Conservation (phyloP, 1,140 invertebrate species). For the Rhizoglyphus robini region DNA sequence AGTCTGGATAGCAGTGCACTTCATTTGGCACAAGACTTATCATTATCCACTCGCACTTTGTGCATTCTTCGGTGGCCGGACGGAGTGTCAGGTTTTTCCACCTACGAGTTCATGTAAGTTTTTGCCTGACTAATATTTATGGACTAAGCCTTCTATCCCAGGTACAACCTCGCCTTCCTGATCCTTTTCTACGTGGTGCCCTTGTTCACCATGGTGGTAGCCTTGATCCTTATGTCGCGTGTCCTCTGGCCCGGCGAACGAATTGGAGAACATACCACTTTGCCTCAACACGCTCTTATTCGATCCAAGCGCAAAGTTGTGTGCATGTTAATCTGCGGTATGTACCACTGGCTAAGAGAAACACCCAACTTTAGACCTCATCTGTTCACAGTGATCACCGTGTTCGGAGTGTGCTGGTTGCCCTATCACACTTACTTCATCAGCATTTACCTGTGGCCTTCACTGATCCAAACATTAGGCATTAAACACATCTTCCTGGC, state of each 20-base stretch:
- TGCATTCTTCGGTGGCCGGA: conserved; percentile 56
- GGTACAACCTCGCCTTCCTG: conserved; percentile 16
- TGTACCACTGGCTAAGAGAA: conserved; percentile 71
- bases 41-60: conserved; percentile 40
- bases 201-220: conserved; percentile 53
- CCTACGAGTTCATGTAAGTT: conserved; percentile 52
- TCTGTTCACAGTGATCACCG: conserved; percentile 5
- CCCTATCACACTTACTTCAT: conserved; percentile 76
- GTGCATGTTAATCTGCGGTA: conserved; percentile 81
- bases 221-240: neutral
- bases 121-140: neutral
- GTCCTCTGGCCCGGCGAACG: neutral
- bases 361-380: conserved; percentile 31
- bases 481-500: conserved; percentile 59
- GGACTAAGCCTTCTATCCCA: neutral
- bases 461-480: conserved; percentile 51
- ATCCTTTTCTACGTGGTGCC: conserved; percentile 17
- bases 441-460: conserved; percentile 59
- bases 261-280: conserved; percentile 18
- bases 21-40: no score
- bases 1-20: no score
- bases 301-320: conserved; percentile 79
- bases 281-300: conserved; percentile 1
- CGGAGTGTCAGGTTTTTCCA: conserved; percentile 42
- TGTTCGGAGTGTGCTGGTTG: conserved; percentile 32